Evolutionary conservation across 2,113 vertebrate species (phyloP), one percentile per base, ranked within the genome.

Genomic region (Thinocorus orbignyianus): DNA sequence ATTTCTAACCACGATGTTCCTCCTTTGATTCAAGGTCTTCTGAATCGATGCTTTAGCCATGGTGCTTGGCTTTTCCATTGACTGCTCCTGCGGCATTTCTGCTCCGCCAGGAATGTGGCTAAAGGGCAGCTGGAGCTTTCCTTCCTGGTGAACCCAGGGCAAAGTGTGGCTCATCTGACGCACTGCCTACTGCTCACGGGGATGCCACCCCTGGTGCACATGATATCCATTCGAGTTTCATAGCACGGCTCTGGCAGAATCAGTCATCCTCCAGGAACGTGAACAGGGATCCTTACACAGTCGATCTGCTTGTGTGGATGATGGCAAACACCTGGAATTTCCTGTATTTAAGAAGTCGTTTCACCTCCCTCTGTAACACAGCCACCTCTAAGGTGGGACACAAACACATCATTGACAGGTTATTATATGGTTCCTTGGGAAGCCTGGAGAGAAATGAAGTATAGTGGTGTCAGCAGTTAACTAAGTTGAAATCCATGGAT

Each of bases 21-120:
- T 71, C 26, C 52, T 93, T 81, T 86, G 51, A 81, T 64, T 93
- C 61, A 57, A 61, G 17, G n/a, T 81, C 44, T 81, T 89, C 81
- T 79, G 72, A 94, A 93, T 90, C 37, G 11, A 76, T 61, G 61
- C n/a, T 92, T 11, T 44, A 74, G 71, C 55, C 26, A 9, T 93
- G 49, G 64, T 3, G 1, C 52, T 96, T 93, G 73, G 65, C 55
- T 95, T 96, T 96, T 94, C 92, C 86, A 92, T 3, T 93, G 65
- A 84, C 72, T 95, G 92, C 90, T 92, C 69, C 77, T 33, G 30
- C n/a, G 88, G 92, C 73, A 96, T 96, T 95, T 92, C 76, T 92
- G 96, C 92, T 61, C 81, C 0, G 46, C 48, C 51, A 88, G 94
- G 94, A 95, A 96, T 96, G 93, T 92, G 86, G 57, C 57, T 94